Conservation (phyloP, 2,888 invertebrate genomes). For the Julus scandinavius region DNA sequence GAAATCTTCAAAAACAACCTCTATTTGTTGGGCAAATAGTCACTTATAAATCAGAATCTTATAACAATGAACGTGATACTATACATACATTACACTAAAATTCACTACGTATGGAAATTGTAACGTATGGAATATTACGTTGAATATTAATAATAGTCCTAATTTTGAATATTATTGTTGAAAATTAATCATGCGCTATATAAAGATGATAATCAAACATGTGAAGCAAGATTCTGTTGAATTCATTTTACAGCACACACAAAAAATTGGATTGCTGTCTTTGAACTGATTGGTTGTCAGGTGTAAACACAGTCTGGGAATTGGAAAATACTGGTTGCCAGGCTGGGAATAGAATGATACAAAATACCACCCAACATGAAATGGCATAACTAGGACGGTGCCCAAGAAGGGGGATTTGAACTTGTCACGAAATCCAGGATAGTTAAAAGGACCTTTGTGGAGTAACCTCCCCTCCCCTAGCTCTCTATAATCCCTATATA, state of each 20-base stretch:
- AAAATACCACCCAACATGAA: neutral
- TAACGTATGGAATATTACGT: too few species aligned
- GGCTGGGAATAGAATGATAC: neutral
- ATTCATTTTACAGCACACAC: too few species aligned
- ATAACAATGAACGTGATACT: too few species aligned
- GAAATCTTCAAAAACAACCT: neutral
- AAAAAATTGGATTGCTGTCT: neutral
- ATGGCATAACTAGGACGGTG: neutral
- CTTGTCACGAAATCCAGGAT: neutral
- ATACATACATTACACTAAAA: neutral
- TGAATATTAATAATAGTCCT: too few species aligned
- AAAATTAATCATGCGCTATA: too few species aligned
- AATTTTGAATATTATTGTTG: too few species aligned
- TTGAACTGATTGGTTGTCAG: neutral
- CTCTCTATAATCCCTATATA: neutral
- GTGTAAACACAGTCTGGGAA: neutral
- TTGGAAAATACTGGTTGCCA: neutral
- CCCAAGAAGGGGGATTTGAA: neutral
- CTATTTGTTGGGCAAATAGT: neutral
- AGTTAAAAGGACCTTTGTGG: neutral
- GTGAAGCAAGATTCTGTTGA: too few species aligned
- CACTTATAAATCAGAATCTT: neutral
- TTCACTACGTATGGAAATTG: too few species aligned
- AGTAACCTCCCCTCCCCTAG: neutral
- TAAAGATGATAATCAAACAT: too few species aligned